Conservation (phyloP, 2,888 invertebrate genomes). For the Cheilosia soror region DNA sequence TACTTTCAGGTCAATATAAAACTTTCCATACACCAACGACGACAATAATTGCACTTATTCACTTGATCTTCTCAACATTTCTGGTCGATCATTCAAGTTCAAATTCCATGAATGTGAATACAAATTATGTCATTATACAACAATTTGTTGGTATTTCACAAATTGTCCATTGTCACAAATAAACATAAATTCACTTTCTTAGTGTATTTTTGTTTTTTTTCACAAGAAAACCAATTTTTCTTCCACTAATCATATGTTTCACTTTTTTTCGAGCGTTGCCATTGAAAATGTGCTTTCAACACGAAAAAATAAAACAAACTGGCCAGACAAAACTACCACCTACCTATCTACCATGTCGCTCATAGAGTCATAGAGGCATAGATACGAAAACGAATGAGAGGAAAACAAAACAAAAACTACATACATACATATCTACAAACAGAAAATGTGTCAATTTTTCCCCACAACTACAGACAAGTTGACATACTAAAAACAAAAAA, state of each 20-base stretch:
- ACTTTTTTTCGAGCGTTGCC: constrained; percentile 64
- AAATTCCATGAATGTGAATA: background rate
- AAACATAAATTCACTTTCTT: background rate
- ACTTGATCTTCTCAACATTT: background rate
- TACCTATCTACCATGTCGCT: constrained; percentile 45
- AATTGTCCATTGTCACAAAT: background rate
- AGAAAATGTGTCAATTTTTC: constrained; percentile 74
- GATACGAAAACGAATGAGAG: constrained; percentile 42
- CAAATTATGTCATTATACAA: background rate
- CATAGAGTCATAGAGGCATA: background rate
- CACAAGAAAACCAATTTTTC: constrained; percentile 2
- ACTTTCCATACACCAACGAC: constrained; percentile 2
- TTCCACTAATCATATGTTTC: constrained; percentile 45
- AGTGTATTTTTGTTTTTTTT: background rate
- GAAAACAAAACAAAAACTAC: constrained; percentile 50
- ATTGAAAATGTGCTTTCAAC: constrained; percentile 56
- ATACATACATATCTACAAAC: constrained; percentile 35
- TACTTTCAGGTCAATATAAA: background rate
- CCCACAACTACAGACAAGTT: constrained; percentile 44
- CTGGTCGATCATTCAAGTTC: constrained; percentile 14
- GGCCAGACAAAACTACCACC: constrained; percentile 52
- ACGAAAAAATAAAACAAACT: constrained; percentile 70
- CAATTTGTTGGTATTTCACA: background rate
- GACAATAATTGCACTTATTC: background rate
- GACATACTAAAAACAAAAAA: constrained; percentile 41